Evolutionary conservation across 2,113 vertebrate genomes (phyloP), one percentile per base, ranked within the genome.

Genomic region (Mastomys natalensis): DNA sequence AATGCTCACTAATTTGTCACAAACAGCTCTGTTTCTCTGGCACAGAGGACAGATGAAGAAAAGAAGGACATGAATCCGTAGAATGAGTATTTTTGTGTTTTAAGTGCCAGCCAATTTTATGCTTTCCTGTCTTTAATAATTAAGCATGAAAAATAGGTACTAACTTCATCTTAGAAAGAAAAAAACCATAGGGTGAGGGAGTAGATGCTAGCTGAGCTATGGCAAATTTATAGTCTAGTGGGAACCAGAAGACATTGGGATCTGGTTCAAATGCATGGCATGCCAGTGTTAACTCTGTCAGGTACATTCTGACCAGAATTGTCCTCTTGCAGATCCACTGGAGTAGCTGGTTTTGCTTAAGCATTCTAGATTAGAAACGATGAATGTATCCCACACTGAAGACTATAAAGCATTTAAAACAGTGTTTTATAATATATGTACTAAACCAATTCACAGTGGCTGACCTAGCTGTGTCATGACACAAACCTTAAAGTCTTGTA

Each of bases 31-130:
- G 51, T 53, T 22, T 87, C 51, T 84, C 60, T 96, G 94, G 91
- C 55, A 95, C 2, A 80, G 68, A 87, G 87, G 82, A 89, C 93
- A 64, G 68, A 96, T 94, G 31, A 26, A 31, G 22, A 19, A 74
- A 68, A 89, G 72, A 90, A 90, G 73, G 70, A 94, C 93, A 21
- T 24, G n/a, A 96, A 96, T 94, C 78, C 89, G 48, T 78, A 93
- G 73, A 94, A 58, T 5, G 64, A 40, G 51, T 58, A 93, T 62
- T 93, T 94, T 85, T 94, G 16, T 74, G 48, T 60, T n/a, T 91
- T 76, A 4, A 91, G 51, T 2, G 37, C 24, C 62, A 87, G 37
- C 93, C 82, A 92, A 43, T 72, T 90, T 94, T 91, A 76, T 9
- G 12, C 43, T 77, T 40, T 91, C n/a, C 51, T 9, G 5, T 4